Conservation (phyloP, 1,140 invertebrate genomes). For the Aphis gossypii region DNA sequence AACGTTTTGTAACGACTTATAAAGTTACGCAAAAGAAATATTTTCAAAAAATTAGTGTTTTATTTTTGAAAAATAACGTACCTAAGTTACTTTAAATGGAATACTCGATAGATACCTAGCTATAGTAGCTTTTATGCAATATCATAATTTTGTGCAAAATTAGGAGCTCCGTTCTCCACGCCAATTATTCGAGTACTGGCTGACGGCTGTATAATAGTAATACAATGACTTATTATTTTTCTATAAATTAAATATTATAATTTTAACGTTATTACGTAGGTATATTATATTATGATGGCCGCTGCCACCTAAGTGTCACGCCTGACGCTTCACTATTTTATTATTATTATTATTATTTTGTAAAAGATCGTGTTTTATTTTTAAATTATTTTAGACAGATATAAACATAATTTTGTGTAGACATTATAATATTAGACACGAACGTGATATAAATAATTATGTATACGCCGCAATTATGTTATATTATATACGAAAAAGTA, state of each 20-base stretch:
- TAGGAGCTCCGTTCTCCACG: background rate
- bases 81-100: no score
- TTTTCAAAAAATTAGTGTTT: no score
- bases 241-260: background rate
- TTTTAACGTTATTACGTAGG: background rate
- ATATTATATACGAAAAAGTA: constrained; percentile 48
- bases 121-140: background rate
- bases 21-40: no score
- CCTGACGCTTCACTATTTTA: background rate
- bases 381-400: constrained; percentile 20
- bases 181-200: background rate
- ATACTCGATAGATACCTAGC: background rate
- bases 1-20: no score
- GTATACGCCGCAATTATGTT: background rate
- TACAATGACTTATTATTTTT: background rate
- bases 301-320: background rate
- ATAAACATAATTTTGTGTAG: background rate
- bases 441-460: background rate
- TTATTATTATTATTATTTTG: background rate
- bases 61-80: no score
- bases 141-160: no score
- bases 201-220: background rate
- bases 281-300: background rate
- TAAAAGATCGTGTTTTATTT: background rate
- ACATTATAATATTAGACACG: background rate